phyloP scores from a whole-genome alignment of 1,140 invertebrate species.

The Oppia nitens region DNA sequence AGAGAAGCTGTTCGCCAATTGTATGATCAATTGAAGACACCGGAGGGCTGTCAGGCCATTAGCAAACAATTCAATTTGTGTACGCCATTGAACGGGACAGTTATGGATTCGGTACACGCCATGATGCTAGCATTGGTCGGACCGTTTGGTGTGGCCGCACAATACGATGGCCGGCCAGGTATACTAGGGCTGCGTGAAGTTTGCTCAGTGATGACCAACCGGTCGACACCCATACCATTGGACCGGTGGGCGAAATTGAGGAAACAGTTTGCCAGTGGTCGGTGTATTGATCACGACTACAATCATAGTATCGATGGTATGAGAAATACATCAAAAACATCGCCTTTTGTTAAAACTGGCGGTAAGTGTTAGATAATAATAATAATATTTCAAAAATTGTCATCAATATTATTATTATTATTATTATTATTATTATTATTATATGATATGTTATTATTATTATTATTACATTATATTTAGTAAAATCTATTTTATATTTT shows the following conservation, averaged over 20 bases:
- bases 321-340: too few relatives aligned
- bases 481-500: too few relatives aligned
- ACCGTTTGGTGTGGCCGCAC: conserved; percentile 59
- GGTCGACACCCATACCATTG: conserved; percentile 63
- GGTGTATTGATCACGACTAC: too few relatives aligned
- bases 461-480: too few relatives aligned
- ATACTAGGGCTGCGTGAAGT: conserved; percentile 16
- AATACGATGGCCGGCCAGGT: conserved; percentile 50
- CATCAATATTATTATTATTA: conserved; percentile 47
- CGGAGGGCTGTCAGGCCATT: conserved; percentile 40
- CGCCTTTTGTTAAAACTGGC: too few relatives aligned
- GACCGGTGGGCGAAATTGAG: too few relatives aligned
- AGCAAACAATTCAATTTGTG: conserved; percentile 57
- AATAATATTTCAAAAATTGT: too few relatives aligned
- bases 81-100: conserved; percentile 46
- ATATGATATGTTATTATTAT: too few relatives aligned
- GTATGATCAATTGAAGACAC: conserved; percentile 40
- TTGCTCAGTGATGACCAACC: conserved; percentile 39
- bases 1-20: conserved; percentile 49
- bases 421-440: conserved; percentile 36
- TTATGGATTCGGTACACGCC: conserved; percentile 58
- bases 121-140: conserved; percentile 60
- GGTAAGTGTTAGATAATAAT: too few relatives aligned
- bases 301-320: too few relatives aligned
- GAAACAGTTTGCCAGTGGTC: too few relatives aligned